Conservation (phyloP, 2,888 invertebrate species). For the Eurois occulta region DNA sequence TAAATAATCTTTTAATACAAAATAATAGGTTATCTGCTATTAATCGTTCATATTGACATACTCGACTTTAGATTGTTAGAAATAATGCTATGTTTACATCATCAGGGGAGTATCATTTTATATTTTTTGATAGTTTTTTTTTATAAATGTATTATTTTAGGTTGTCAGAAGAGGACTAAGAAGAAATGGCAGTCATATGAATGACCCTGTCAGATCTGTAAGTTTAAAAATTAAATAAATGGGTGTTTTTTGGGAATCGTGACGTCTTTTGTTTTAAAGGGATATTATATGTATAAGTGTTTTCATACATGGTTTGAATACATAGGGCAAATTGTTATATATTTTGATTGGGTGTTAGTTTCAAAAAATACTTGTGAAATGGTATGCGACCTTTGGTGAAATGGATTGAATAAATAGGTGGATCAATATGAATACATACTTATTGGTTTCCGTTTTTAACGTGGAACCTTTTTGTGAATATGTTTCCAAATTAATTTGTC, state of each 20-base stretch:
- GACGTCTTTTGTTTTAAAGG: constrained; percentile 29
- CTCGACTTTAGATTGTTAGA: constrained; percentile 13
- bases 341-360: background rate
- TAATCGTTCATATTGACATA: constrained; percentile 28
- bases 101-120: background rate
- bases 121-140: background rate
- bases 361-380: background rate
- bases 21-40: constrained; percentile 5
- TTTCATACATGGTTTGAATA: background rate
- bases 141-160: constrained; percentile 76
- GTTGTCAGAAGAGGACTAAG: constrained; percentile 74
- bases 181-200: constrained; percentile 78
- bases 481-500: too few relatives aligned
- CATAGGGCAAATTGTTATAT: background rate
- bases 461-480: too few relatives aligned
- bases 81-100: background rate
- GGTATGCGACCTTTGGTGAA: background rate
- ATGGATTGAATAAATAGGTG: background rate
- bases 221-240: constrained; percentile 66
- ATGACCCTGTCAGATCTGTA: constrained; percentile 80
- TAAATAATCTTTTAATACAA: constrained; percentile 19
- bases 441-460: too few relatives aligned
- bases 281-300: too few relatives aligned
- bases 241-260: constrained; percentile 23
- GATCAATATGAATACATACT: too few relatives aligned